Evolutionary conservation across 2,888 invertebrate genomes (phyloP), one percentile per base, ranked within the genome.

Genomic region (Abscondita cerata): DNA sequence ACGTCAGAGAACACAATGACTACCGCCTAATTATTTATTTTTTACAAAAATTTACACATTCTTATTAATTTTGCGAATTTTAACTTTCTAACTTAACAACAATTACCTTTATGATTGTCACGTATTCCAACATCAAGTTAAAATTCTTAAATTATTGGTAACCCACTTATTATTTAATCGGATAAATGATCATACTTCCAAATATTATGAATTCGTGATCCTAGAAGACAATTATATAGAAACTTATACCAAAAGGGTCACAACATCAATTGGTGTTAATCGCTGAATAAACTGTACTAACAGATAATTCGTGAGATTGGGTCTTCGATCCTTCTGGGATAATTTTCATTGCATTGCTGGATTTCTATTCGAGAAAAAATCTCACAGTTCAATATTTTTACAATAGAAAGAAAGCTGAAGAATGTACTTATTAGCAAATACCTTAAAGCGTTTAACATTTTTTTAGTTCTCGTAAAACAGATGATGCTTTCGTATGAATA

Each of bases 201-300:
- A 56, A 56, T 56, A 56, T 56, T 50, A 36, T 40, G 48, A 56
- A 56, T 56, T 56, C 56, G 56, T 56, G 56, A 56, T 48, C 25
- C 48, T 19, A n/a, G 40, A 34, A 50, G 56, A 56, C 56, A 56
- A 56, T 56, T 56, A 56, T 20, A 56, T 50, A 56, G 36, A 56
- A 56, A 56, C 38, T 31, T 38, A n/a, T 38, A 46, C 34, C 12
- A 18, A 48, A 20, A 20, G 56, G 56, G 56, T 56, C 56, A 56
- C 15, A 36, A 34, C 55, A 40, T 15, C 48, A 56, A 56, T 56
- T 50, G 50, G 41, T 36, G 56, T 56, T 56, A 56, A 56, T 50
- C 56, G 56, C 31, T 50, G 47, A 56, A 50, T 56, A 50, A 56
- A 56, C 50, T 41, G 40, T 50, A 40, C 56, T 56, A 56, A 56